Base-by-base conservation (phyloP, 2,888 invertebrate species). In the Neoitamus cyanurus region DNA sequence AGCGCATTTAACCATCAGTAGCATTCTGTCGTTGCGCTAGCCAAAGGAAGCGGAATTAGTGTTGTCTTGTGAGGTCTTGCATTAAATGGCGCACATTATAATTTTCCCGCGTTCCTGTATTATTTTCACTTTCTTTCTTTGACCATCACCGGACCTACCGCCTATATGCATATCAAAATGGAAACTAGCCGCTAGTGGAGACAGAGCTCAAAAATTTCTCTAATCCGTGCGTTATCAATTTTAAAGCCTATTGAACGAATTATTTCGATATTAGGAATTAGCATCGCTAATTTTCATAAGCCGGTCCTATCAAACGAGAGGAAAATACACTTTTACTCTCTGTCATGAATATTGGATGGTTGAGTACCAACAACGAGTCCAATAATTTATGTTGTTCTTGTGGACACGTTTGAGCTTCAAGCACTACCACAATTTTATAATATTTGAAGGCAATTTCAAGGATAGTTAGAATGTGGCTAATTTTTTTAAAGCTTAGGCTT, bases 101-200 rank as follows among this genome's bases (percentile, higher is more conserved):
- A 73, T 20, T 34, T 36, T 73, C 20, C 73, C 25, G 25, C 58
- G 15, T 48, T 73, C 36, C 73, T 73, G 15, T 15, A 20, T 73
- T 73, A 73, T 73, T 73, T 73, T 73, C 73, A 73, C 73, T 73
- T 73, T 73, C 73, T 37, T 73, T 73, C 2, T 7, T 6, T 25
- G 73, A n/a, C n/a, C n/a, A n/a, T n/a, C n/a, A n/a, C n/a, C 73
- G 2, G 15, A 73, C 20, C 20, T 34, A n/a, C 20, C 37, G 36
- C 20, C 9, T 73, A 5, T 34, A 20, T 36, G 36, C 34, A 34
- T 73, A 34, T 15, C 13, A 20, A 15, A 37, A 73, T 73, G 37
- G 73, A 73, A 73, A 73, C 36, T n/a, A 73, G 20, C 15, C 15
- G 15, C 31, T 73, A 73, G 36, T 73, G 20, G 73, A 73, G 5